Evolutionary conservation across 2,888 invertebrate genomes (phyloP).

Genomic region (Drosophila aldrichi): DNA sequence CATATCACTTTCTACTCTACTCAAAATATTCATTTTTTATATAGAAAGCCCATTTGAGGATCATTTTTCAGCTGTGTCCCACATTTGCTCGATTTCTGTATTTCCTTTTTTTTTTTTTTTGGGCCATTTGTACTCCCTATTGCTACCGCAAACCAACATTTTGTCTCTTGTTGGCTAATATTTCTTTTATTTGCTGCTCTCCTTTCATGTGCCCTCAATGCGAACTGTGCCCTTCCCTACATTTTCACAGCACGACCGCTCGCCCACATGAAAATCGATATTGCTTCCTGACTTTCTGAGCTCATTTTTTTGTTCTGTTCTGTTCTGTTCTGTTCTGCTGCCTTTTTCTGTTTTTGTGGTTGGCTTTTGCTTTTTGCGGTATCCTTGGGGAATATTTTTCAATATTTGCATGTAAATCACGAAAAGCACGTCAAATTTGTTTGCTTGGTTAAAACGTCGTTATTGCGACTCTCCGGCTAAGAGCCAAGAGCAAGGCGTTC

Average conservation of each 20-base stretch:
- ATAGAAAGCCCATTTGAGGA: slow-evolving; percentile 17
- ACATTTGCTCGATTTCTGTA: slow-evolving; percentile 2
- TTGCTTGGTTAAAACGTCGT: slow-evolving; percentile 80
- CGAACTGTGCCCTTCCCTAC: background rate
- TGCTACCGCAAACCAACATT: slow-evolving; percentile 64
- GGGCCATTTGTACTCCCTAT: slow-evolving; percentile 49
- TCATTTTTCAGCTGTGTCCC: slow-evolving; percentile 32
- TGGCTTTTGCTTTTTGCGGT: slow-evolving; percentile 74
- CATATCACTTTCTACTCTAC: background rate
- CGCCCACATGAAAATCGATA: slow-evolving; percentile 75
- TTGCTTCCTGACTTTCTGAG: slow-evolving; percentile 60
- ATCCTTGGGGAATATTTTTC: slow-evolving; percentile 80
- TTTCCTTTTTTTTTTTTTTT: too few species aligned
- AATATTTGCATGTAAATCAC: slow-evolving; percentile 84
- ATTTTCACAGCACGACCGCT: slow-evolving; percentile 33
- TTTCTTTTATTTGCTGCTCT: slow-evolving; percentile 71
- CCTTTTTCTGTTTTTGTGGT: slow-evolving; percentile 23
- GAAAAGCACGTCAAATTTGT: slow-evolving; percentile 83
- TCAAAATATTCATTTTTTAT: slow-evolving; percentile 7
- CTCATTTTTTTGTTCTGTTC: slow-evolving; percentile 25
- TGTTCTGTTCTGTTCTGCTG: too few species aligned
- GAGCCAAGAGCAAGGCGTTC: slow-evolving; percentile 39
- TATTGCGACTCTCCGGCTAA: slow-evolving; percentile 66
- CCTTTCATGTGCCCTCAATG: slow-evolving; percentile 28
- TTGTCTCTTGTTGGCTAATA: slow-evolving; percentile 78